phyloP scores from a whole-genome alignment of 2,888 invertebrate genomes.

The Smittia aterrima region DNA sequence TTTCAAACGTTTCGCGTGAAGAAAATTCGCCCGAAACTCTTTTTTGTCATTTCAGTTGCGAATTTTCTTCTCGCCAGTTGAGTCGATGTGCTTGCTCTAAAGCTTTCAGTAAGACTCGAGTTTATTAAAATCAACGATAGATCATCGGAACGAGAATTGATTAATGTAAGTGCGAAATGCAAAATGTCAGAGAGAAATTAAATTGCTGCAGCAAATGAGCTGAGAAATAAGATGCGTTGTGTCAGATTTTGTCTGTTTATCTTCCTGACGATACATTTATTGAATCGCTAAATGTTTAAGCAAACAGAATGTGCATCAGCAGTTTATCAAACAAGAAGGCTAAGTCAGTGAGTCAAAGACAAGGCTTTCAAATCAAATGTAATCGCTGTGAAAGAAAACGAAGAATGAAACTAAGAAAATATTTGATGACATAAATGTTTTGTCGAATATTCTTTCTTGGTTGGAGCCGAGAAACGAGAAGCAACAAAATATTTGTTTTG shows the following conservation, averaged over 20 bases:
- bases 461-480: not conserved
- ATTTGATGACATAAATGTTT: not conserved
- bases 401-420: too few relatives aligned
- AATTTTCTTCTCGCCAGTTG: slow-evolving; percentile 19
- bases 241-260: not conserved
- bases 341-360: not conserved
- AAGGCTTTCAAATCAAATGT: not conserved
- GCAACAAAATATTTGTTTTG: not conserved
- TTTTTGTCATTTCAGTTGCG: slow-evolving; percentile 16
- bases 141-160: not conserved
- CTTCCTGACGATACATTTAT: not conserved
- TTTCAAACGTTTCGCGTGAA: slow-evolving; percentile 5
- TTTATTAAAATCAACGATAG: not conserved
- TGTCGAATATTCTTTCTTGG: not conserved
- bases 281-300: not conserved
- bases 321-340: not conserved
- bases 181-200: not conserved
- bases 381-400: not conserved
- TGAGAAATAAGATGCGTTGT: not conserved
- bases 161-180: slow-evolving; percentile 3
- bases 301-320: slow-evolving; percentile 7
- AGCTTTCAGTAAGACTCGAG: not conserved
- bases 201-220: not conserved
- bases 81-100: not conserved
- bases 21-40: not conserved